Evolutionary conservation across 1,140 invertebrate species (phyloP), one percentile per base, ranked within the genome.

Genomic region (Panonychus citri): DNA sequence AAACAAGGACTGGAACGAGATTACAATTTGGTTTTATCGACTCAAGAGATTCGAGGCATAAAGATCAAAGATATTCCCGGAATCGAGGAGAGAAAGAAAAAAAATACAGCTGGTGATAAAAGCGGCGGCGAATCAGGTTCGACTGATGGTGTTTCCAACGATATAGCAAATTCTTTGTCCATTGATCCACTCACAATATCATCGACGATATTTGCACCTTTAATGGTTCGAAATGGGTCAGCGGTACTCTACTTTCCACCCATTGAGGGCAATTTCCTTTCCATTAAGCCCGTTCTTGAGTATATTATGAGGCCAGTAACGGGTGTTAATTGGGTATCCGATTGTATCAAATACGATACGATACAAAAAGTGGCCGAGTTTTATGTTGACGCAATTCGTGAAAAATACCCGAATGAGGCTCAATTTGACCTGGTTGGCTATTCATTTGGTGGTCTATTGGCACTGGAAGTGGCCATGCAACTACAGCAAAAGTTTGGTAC

Each of bases 371-470:
- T 48, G 2, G 46, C 53, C 17, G 51, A 37, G 8, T 56, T 48
- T 52, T 58, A 30, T 39, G 49, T 50, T 10, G 19, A 50, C 24
- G 24, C 30, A 25, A 19, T 58, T 1, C 19, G 30, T 17, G 30
- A 50, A 49, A 43, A 39, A 12, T 57, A 48, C 17, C 53, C 53
- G 1, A 34, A 49, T 21, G 43, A 46, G 17, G 10, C n/a, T 2
- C 15, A 71, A 73, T 93, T 89, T 71, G 77, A 77, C 21, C 67
- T 97, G 42, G 75, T 82, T 39, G 93, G 90, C 3, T 97, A 97
- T 68, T 96, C 91, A 0, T 96, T 86, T 69, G 93, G 93, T 50
- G 81, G 83, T 10, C 78, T 81, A 56, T 79, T 96, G 13, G 88
- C 84, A 7, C 85, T 91, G 66, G 93, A 96, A 73, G 93, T 97